Evolutionary conservation across 2,888 invertebrate genomes (phyloP).

Genomic region (Philhelius pedissequus): DNA sequence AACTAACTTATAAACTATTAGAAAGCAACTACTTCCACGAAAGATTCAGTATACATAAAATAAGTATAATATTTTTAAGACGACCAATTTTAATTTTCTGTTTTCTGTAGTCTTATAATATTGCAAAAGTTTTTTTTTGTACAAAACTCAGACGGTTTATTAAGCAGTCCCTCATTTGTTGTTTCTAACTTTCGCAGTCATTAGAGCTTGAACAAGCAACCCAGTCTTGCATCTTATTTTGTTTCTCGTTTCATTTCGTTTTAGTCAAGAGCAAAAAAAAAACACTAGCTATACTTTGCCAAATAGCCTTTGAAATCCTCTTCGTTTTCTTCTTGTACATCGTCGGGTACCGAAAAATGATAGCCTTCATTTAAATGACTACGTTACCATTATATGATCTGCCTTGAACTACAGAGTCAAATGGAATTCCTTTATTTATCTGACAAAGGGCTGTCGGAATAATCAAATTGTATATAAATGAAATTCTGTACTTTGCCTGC

Average conservation of each 20-base stretch:
- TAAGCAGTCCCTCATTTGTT: too few relatives aligned
- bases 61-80: too few relatives aligned
- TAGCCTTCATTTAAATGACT: slow-evolving; percentile 9
- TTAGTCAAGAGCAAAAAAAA: slow-evolving; percentile 36
- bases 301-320: neutral
- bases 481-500: neutral
- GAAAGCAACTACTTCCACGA: too few relatives aligned
- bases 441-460: slow-evolving; percentile 2
- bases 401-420: slow-evolving; percentile 42
- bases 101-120: too few relatives aligned
- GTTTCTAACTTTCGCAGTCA: neutral
- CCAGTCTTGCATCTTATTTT: neutral
- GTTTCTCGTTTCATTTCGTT: slow-evolving; percentile 5
- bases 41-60: too few relatives aligned
- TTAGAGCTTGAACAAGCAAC: neutral
- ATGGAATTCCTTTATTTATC: slow-evolving; percentile 28
- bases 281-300: neutral
- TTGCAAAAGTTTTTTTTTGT: too few relatives aligned
- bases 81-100: too few relatives aligned
- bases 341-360: slow-evolving; percentile 43
- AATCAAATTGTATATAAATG: neutral
- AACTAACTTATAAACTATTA: too few relatives aligned
- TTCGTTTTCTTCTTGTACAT: neutral
- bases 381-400: slow-evolving; percentile 47
- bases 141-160: too few relatives aligned